phyloP scores from a whole-genome alignment of 2,888 invertebrate genomes.

The Cephus pulcher region DNA sequence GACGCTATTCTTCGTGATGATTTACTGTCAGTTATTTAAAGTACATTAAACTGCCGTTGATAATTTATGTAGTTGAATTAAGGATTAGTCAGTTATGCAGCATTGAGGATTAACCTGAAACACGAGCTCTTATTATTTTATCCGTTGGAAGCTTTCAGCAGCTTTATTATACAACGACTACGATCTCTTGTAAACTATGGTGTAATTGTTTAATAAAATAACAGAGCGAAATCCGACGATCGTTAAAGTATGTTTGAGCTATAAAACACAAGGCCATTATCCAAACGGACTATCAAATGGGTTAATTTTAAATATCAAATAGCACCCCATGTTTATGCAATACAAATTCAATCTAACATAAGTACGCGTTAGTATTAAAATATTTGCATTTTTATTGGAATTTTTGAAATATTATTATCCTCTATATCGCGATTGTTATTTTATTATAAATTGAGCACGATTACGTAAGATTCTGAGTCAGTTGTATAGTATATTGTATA shows the following conservation, averaged over 20 bases:
- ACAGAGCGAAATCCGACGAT: background rate
- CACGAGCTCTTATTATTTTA: background rate
- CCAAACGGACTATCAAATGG: background rate
- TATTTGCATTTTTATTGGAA: background rate
- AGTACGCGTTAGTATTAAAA: background rate
- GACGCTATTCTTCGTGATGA: background rate
- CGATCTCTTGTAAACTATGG: background rate
- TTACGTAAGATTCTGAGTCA: background rate
- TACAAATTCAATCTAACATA: background rate
- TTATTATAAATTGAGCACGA: background rate
- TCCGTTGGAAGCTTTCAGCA: background rate
- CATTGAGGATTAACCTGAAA: background rate
- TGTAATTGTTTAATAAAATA: background rate
- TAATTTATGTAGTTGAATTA: background rate
- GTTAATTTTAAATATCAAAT: background rate
- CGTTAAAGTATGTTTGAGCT: background rate
- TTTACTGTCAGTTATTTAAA: background rate
- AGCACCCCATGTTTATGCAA: background rate
- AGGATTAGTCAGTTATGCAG: background rate
- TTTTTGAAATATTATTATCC: background rate
- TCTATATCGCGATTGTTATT: background rate
- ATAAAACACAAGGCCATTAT: background rate
- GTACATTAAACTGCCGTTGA: background rate
- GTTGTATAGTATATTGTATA: background rate
- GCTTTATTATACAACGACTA: background rate